Conservation (phyloP, 2,113 vertebrate species). For the Gymnobelideus leadbeateri region DNA sequence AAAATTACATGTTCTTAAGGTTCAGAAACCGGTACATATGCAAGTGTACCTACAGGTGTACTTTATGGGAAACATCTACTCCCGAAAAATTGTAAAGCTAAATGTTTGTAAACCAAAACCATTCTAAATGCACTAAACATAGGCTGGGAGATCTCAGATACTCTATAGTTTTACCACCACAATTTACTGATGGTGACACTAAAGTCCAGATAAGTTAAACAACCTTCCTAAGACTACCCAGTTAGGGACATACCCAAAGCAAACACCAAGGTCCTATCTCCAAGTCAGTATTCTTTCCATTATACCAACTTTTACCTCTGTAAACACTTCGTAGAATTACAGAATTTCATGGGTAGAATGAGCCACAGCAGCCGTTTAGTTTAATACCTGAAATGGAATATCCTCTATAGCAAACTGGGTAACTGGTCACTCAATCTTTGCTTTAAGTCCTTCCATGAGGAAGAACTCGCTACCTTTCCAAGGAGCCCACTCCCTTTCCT, state of each 20-base stretch:
- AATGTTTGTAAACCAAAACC: background rate
- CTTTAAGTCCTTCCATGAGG: background rate
- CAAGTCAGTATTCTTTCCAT: background rate
- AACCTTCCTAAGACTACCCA: background rate
- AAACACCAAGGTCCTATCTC: background rate
- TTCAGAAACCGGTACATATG: background rate
- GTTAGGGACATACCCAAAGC: background rate
- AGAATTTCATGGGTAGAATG: background rate
- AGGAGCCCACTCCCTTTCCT: background rate
- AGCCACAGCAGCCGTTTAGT: background rate
- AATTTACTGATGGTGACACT: background rate
- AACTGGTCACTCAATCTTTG: background rate
- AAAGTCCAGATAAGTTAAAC: background rate
- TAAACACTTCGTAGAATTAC: background rate
- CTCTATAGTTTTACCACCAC: background rate
- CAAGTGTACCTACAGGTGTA: background rate
- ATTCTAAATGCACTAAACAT: background rate
- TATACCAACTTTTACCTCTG: background rate
- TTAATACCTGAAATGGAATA: background rate
- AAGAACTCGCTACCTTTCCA: background rate
- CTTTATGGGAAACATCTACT: background rate
- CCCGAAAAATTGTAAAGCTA: background rate
- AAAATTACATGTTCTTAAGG: background rate
- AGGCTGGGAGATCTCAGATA: background rate
- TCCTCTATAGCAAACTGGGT: no score